Evolutionary conservation across 2,797 vertebrate genomes (phyloP).

Genomic region (Darevskia nairensis): DNA sequence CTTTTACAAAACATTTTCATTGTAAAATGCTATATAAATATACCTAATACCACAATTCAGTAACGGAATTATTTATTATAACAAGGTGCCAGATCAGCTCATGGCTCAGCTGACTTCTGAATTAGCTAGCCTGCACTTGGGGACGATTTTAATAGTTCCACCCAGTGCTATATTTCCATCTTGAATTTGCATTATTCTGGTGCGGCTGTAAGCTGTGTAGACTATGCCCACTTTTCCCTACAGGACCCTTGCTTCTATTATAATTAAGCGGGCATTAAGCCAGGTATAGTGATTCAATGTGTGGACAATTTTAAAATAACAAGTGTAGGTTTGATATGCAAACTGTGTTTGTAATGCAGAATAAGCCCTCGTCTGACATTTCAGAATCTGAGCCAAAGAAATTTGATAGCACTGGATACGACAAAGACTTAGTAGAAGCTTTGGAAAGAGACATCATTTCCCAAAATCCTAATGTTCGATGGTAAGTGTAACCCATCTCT

Average conservation of each 20-base stretch:
- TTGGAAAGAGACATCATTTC: constrained; percentile 98
- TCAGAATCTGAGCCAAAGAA: constrained; percentile 90
- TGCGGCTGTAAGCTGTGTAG: not conserved
- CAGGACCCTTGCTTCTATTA: not conserved
- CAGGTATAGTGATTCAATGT: not conserved
- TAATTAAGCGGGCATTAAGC: not conserved
- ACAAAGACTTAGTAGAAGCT: constrained; percentile 96
- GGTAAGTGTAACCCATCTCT: constrained; percentile 80
- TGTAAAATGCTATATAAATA: not conserved
- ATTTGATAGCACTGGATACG: constrained; percentile 94
- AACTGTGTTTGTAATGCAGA: constrained; percentile 68
- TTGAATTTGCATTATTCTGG: not conserved
- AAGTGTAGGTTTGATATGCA: not conserved
- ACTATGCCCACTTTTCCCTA: not conserved
- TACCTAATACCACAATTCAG: not conserved
- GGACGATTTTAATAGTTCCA: not conserved
- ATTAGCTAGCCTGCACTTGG: not conserved
- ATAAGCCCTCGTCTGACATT: constrained; percentile 81
- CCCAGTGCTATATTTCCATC: not conserved
- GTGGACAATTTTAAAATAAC: not conserved
- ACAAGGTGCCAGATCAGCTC: not conserved
- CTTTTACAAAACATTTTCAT: not conserved
- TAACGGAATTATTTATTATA: not conserved
- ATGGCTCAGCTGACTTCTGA: not conserved
- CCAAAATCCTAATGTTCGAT: constrained; percentile 95